phyloP scores from a whole-genome alignment of 1,140 invertebrate genomes.

The Vanessa tameamea region DNA sequence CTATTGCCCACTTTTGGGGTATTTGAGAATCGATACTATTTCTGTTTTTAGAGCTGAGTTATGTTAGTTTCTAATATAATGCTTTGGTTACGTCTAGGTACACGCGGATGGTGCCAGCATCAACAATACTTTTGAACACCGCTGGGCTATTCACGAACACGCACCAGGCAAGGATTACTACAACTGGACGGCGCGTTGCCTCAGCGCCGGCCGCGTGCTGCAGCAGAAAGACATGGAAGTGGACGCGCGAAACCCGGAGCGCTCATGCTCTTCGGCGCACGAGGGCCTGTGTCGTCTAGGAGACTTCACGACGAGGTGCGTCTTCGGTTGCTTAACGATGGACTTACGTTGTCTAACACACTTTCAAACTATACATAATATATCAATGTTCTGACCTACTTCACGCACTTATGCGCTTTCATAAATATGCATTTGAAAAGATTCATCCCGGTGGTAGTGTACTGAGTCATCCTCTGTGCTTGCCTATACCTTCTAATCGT shows the following conservation, averaged over 20 bases:
- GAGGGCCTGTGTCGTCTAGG: constrained; percentile 85
- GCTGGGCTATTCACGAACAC: constrained; percentile 84
- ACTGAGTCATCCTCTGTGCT: no score
- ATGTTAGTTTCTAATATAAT: no score
- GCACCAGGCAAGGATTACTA: constrained; percentile 89
- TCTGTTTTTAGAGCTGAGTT: no score
- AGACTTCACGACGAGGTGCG: constrained; percentile 82
- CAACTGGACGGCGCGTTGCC: constrained; percentile 92
- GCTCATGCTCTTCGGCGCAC: constrained; percentile 80
- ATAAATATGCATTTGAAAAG: no score
- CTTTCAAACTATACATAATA: no score
- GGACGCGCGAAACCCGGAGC: constrained; percentile 75
- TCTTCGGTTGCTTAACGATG: not conserved
- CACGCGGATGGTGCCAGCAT: constrained; percentile 92
- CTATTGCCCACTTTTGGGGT: no score
- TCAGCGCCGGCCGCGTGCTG: constrained; percentile 89
- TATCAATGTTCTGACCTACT: no score
- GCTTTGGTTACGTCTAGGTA: constrained; percentile 67
- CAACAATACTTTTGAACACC: constrained; percentile 89
- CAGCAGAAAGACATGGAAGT: constrained; percentile 89
- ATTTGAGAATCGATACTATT: no score
- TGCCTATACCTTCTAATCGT: no score
- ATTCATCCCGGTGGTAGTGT: no score
- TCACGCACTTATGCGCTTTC: no score
- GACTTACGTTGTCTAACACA: not conserved